Base-by-base conservation (phyloP, 2,113 vertebrate species). In the Dinomys branickii region DNA sequence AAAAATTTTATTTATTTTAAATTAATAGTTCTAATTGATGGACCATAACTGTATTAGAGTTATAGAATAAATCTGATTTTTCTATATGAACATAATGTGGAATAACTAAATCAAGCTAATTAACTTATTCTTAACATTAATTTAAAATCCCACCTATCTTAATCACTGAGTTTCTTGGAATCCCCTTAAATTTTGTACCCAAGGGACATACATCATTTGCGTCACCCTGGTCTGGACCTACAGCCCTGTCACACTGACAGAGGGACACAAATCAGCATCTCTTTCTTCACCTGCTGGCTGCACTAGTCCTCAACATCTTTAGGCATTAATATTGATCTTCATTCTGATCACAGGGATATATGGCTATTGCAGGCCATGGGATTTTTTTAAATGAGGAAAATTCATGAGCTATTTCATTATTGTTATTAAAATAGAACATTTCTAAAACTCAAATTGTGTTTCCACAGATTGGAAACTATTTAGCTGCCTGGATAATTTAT, bases 231-330 rank as follows among this genome's bases (percentile, higher is more conserved):
- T 7, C 78, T 91, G 71, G 17, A 13, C 33, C 52, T 82, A 24
- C 0, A 47, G 22, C 9, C 10, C 4, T 56, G 12, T 47, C n/a
- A 85, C 17, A 44, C 41, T 41, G 41, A 47, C 54, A 87, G 11
- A 90, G 83, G 95, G 24, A 4, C 2, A 30, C 7, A 73, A 5
- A 28, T 47, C 47, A 8, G 2, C 20, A 22, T n/a, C 54, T 90
- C 56, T 56, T 47, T 19, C 30, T 63, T 12, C 0, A 4, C 1
- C 33, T 38, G 0, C 11, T 0, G 1, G 4, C 5, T 9, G 14
- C 10, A 30, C 5, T 0, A 28, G 7, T 5, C 22, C 2, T 7
- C 2, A n/a, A 38, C 26, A 38, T 20, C 20, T 28, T 24, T 54
- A 33, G 5, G 10, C 12, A 20, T 24, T 35, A 54, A 67, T 0